A percentile compares a stretch with the other conserved stretches of the same genome.
Conservation (phyloP, 2,113 vertebrate genomes). For the Lophura nycthemera region DNA sequence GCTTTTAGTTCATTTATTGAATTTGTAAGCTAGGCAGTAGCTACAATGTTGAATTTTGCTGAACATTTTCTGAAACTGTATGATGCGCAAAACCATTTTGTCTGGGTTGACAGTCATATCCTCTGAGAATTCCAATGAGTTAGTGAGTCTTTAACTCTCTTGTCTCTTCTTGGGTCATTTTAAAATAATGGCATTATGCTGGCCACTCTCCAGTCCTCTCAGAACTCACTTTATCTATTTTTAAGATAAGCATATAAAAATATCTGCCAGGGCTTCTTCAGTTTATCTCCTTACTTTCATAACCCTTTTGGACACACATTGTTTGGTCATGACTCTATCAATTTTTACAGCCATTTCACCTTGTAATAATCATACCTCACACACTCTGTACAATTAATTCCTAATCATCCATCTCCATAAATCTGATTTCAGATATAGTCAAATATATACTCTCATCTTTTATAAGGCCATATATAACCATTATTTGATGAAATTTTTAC, state of each 20-base stretch:
- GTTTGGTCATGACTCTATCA: conserved; percentile 21
- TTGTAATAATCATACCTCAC: conserved; percentile 1
- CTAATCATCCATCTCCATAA: conserved; percentile 39
- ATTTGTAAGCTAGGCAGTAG: not conserved
- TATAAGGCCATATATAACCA: not conserved
- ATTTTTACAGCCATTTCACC: conserved; percentile 47
- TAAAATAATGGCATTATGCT: conserved; percentile 44
- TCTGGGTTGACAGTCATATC: conserved; percentile 36
- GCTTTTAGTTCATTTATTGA: conserved; percentile 45
- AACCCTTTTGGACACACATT: not conserved
- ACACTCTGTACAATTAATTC: not conserved
- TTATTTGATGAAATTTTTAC: not conserved
- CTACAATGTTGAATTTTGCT: conserved; percentile 39
- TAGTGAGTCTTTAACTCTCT: conserved; percentile 22
- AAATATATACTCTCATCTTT: conserved; percentile 1
- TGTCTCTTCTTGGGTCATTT: conserved; percentile 44
- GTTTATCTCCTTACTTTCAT: conserved; percentile 40
- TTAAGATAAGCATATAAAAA: conserved; percentile 53
- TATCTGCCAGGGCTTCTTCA: conserved; percentile 38
- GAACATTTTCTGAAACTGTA: not conserved
- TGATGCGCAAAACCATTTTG: conserved; percentile 27
- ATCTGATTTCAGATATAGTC: conserved; percentile 24
- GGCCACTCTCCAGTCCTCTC: conserved; percentile 5
- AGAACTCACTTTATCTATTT: conserved; percentile 44
- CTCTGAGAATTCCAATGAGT: conserved; percentile 56